phyloP scores from a whole-genome alignment of 2,113 vertebrate genomes.

The Lampris megalopsis region DNA sequence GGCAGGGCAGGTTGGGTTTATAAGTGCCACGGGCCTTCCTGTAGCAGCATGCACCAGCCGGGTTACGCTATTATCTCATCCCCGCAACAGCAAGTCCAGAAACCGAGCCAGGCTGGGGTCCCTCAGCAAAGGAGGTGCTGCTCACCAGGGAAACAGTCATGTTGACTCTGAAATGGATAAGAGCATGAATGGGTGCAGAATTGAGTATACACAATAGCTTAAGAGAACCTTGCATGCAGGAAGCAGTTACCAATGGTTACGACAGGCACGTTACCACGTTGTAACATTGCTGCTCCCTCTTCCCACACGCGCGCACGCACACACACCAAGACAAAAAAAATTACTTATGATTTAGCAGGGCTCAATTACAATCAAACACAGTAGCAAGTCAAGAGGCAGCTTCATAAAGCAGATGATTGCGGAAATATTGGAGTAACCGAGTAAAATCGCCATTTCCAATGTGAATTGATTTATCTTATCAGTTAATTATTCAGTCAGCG shows the following conservation, averaged over 20 bases:
- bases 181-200: too few relatives aligned
- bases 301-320: not conserved
- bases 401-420: conserved; percentile 6
- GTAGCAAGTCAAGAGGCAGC: conserved; percentile 7
- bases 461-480: too few relatives aligned
- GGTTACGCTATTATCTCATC: conserved; percentile 82
- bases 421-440: conserved; percentile 9
- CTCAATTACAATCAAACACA: conserved; percentile 19
- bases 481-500: too few relatives aligned
- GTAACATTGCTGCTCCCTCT: not conserved
- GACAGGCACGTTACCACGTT: not conserved
- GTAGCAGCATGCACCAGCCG: conserved; percentile 63
- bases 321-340: not conserved
- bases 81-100: conserved; percentile 52
- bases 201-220: not conserved
- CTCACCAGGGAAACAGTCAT: conserved; percentile 58
- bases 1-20: conserved; percentile 16
- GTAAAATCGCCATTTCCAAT: too few relatives aligned
- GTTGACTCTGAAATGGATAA: conserved; percentile 64
- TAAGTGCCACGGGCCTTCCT: conserved; percentile 69
- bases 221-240: not conserved
- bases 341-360: too few relatives aligned
- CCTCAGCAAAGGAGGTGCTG: conserved; percentile 48
- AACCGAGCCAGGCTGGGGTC: conserved; percentile 37
- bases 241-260: not conserved